Evolutionary conservation across 2,797 vertebrate species (phyloP), one percentile per base, ranked within the genome.

Genomic region (Morelia viridis): DNA sequence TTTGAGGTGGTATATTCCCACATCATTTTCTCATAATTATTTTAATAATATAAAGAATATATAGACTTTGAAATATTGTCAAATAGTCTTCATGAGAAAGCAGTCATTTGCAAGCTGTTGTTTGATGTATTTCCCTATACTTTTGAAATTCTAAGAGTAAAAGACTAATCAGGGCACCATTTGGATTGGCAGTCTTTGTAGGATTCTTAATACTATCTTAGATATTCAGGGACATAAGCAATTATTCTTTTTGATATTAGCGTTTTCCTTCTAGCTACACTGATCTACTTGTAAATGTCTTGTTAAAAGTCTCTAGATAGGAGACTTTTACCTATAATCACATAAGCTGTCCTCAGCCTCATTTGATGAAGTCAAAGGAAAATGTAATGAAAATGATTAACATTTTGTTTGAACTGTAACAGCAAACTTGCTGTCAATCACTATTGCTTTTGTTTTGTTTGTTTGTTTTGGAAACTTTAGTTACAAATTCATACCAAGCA

Each of bases 41-140:
- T 91, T 58, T 65, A 90, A 85, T 26, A 85, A 24, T 56, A 92
- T 58, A 61, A 92, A 10, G 24, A 62, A n/a, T 85, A 91, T 11
- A 53, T 0, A 1, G 7, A 88, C 89, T 93, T 61, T 86, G 56
- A 93, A 91, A 90, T 24, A 89, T 61, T 76, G 35, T 10, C 19
- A 17, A 80, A 71, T 11, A 71, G 88, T 10, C 83, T 6, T 68
- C 0, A 1, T 26, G 22, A 88, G 92, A 88, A 0, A 62, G 41
- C 64, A 71, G 64, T 31, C 35, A 71, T 4, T 4, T 88, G 86
- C 84, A 71, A 61, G 31, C 62, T 50, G 28, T 86, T 53, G 31
- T 64, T 91, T 92, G 26, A 60, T 89, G 2, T 28, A 84, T 31
- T 22, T 61, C 26, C 46, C 28, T 60, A 41, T n/a, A 57, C 85